Conservation (phyloP, 2,888 invertebrate species). For the Leptinotarsa haldemani region DNA sequence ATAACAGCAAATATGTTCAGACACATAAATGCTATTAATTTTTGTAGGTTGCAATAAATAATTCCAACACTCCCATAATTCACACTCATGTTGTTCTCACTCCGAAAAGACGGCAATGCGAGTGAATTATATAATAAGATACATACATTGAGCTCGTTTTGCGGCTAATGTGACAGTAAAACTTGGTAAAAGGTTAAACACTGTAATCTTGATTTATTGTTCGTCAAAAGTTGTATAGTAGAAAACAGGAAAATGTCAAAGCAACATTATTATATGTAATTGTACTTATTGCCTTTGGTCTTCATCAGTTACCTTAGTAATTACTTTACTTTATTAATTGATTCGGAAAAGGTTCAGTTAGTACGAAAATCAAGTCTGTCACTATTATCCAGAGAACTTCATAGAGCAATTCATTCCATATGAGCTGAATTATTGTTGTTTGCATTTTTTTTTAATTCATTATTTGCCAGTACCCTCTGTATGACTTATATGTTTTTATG, state of each 20-base stretch:
- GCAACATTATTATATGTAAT: too few species aligned
- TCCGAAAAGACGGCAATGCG: neutral
- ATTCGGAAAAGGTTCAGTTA: too few species aligned
- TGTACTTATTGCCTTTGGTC: too few species aligned
- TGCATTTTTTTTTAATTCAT: too few species aligned
- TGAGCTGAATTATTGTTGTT: too few species aligned
- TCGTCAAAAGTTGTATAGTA: neutral
- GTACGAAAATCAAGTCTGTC: too few species aligned
- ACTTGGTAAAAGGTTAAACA: neutral
- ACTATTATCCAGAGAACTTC: too few species aligned
- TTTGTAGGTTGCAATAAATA: conserved; percentile 14
- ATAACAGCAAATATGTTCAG: neutral
- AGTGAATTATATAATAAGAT: neutral
- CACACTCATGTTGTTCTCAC: neutral
- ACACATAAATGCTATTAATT: conserved; percentile 3
- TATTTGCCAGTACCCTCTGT: too few species aligned
- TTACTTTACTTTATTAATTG: too few species aligned
- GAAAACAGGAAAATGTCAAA: neutral
- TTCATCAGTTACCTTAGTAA: too few species aligned
- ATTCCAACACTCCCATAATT: conserved; percentile 14
- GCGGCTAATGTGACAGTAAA: conserved; percentile 8
- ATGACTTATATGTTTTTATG: too few species aligned
- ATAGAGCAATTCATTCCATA: too few species aligned
- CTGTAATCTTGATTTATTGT: neutral
- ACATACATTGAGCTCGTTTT: neutral